Conservation (phyloP, 2,797 vertebrate species). For the Distichodus sexfasciatus region DNA sequence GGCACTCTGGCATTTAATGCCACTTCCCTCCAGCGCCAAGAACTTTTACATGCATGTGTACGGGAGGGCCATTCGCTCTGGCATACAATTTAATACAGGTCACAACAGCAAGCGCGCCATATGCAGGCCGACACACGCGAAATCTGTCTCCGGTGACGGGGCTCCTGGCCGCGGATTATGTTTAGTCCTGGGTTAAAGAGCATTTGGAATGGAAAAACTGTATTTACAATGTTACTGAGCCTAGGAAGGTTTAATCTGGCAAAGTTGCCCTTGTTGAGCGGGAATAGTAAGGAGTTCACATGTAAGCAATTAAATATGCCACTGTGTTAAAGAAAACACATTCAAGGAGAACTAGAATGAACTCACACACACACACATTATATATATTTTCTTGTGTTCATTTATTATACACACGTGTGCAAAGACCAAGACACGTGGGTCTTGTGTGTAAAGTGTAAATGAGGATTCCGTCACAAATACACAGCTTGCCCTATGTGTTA, state of each 20-base stretch:
- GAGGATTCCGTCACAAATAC: too few relatives aligned
- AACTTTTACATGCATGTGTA: constrained; percentile 41
- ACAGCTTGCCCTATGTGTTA: too few relatives aligned
- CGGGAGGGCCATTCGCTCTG: constrained; percentile 27
- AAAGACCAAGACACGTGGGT: too few relatives aligned
- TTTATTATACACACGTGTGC: too few relatives aligned
- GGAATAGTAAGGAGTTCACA: background rate
- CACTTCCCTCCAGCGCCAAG: constrained; percentile 41
- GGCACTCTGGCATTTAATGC: constrained; percentile 59
- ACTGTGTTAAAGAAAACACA: background rate
- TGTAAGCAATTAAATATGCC: background rate
- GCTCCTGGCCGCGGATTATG: constrained; percentile 7
- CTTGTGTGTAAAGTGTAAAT: too few relatives aligned
- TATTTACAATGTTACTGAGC: background rate
- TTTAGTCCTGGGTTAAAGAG: background rate
- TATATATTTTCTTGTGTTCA: too few relatives aligned
- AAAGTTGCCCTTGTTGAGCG: background rate
- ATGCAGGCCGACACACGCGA: background rate
- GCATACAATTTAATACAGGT: constrained; percentile 31
- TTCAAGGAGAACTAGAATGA: background rate
- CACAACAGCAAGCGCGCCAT: constrained; percentile 9
- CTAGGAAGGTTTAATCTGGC: background rate
- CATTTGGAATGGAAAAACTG: background rate
- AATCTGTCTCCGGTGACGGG: background rate
- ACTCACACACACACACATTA: background rate